A percentile compares a stretch with the other conserved stretches of the same genome.
These are phyloP conservation scores for Copidosoma aretas DNA, from an alignment of 2,888 invertebrate genomes.

Conservation along the genomic window DNA sequence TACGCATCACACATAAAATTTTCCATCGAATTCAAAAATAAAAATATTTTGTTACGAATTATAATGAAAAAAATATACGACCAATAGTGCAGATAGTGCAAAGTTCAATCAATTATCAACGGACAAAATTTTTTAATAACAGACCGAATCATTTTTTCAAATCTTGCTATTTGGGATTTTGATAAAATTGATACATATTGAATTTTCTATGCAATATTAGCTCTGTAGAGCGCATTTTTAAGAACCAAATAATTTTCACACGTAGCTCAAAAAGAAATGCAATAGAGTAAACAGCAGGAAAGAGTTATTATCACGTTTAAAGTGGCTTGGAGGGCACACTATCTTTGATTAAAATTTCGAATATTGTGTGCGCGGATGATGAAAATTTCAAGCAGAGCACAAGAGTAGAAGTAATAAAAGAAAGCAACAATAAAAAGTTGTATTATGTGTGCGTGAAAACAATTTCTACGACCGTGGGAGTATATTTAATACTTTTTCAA, in stretches of 20 bases:
- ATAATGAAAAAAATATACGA: not conserved
- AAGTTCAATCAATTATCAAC: conserved; percentile 6
- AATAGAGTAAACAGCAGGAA: not conserved
- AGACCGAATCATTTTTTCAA: not conserved
- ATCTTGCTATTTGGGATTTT: not conserved
- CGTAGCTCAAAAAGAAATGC: not conserved
- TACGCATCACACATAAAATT: not conserved
- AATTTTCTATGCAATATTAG: conserved; percentile 2
- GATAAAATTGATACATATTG: not conserved
- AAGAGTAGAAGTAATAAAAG: conserved; percentile 6
- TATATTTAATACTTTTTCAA: conserved; percentile 58
- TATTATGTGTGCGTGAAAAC: conserved; percentile 25
- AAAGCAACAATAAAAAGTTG: conserved; percentile 13
- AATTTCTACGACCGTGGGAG: conserved; percentile 47
- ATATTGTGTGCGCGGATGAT: not conserved
- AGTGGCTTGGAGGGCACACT: conserved; percentile 30
- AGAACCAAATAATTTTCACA: not conserved
- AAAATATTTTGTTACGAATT: not conserved
- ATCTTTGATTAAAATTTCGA: conserved; percentile 1
- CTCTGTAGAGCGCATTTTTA: not conserved
- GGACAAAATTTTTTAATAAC: not conserved
- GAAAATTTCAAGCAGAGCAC: conserved; percentile 18
- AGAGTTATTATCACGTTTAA: conserved; percentile 21
- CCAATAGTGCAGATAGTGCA: not conserved
- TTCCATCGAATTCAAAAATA: not conserved